Evolutionary conservation across 2,113 vertebrate species (phyloP), one percentile per base, ranked within the genome.

Genomic region (Ctenodactylus gundi): DNA sequence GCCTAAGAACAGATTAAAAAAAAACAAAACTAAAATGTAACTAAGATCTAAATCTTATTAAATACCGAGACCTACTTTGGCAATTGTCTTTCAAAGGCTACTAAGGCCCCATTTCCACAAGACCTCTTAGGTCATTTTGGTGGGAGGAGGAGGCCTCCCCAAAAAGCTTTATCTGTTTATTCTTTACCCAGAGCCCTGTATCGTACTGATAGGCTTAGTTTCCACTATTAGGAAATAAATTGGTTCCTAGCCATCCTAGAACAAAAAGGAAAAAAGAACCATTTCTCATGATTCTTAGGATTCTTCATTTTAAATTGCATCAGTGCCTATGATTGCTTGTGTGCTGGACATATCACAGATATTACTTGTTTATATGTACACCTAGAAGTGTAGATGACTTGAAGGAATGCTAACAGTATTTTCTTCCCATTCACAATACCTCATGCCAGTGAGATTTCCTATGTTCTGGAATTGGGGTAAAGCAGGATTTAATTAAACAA

Each of bases 151-250:
- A 41, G 36, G 27, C 53, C 58, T 92, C 57, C 67, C 21, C 25
- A 13, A 89, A 67, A 0, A 0, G n/a, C n/a, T n/a, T n/a, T 15
- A 0, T 14, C n/a, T 25, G 1, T 70, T 44, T 34, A 41, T 2
- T 25, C 36, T 90, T 91, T n/a, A 67, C 44, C 39, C 72, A 36
- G 36, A 78, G 27, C 23, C 76, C 51, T 13, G 14, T 18, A 60
- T 1, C 10, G 4, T 10, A 6, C 21, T 25, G 84, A 14, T 4
- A 2, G 78, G 64, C 49, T 83, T 17, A 80, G 29, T 41, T 53
- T 31, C 23, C 36, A n/a, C 64, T 78, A 1, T 53, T n/a, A 55
- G 65, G 85, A n/a, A 9, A 51, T 27, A 65, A 72, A n/a, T 49
- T 82, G 73, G 18, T 53, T 65, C 80, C 57, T n/a, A 23, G 51